Evolutionary conservation across 2,888 invertebrate species (phyloP), one percentile per base, ranked within the genome.

Genomic region (Chymomyza procnemis): DNA sequence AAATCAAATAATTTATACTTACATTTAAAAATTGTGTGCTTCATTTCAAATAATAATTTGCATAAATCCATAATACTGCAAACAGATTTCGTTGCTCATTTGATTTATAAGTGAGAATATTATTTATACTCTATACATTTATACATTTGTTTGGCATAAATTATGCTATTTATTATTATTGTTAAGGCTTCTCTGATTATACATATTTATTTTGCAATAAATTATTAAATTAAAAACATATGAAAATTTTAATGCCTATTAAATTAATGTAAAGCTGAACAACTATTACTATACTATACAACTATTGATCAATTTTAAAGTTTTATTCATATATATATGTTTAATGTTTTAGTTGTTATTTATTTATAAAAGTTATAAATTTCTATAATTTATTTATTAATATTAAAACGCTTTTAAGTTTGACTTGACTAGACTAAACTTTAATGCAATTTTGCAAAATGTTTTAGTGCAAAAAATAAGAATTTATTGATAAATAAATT

Each of bases 31-130:
- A 54, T 67, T 71, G 26, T 46, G 16, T 41, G 14, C 2, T 2
- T 18, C 22, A 21, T 54, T 6, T 18, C 54, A 54, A 18, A 50
- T 12, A 41, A 41, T 12, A 41, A 78, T 72, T 80, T 72, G 75
- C 80, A 78, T 80, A 78, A 80, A 67, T 77, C 78, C 71, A 77
- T 67, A 18, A 58, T 67, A 67, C 30, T 58, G 67, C 60, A 65
- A 66, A 55, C 61, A 62, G 67, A 65, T 73, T 66, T 50, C 63
- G 30, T 47, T 18, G 47, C 48, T 18, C 66, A 22, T 74, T 58
- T 70, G 74, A 80, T 80, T 78, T 72, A 74, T 72, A 70, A 74
- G 72, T 67, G 60, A 18, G 1, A 34, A 61, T 66, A 66, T 57
- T 63, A n/a, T 48, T 14, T 66, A 14, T 21, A 26, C 0, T 26